Conservation (phyloP, 2,113 vertebrate species). For the Uria aalge region DNA sequence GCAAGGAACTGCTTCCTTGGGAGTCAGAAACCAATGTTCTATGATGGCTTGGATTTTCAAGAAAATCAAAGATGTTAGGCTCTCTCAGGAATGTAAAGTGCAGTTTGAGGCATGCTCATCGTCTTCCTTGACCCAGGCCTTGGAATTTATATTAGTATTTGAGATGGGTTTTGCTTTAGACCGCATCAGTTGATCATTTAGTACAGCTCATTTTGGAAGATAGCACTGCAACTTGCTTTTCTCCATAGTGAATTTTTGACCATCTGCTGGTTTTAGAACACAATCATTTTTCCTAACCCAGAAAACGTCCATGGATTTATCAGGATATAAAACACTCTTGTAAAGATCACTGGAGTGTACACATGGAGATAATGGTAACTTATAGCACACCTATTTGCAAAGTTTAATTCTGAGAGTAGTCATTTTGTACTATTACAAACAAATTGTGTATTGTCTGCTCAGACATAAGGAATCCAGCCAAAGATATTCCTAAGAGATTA, state of each 20-base stretch:
- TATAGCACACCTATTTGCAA: neutral
- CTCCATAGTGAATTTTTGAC: neutral
- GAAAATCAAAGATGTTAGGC: neutral
- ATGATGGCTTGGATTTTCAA: neutral
- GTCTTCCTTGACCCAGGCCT: neutral
- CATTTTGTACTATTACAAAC: neutral
- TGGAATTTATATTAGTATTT: neutral
- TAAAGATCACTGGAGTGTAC: neutral
- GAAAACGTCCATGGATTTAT: neutral
- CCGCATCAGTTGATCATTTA: fast-evolving
- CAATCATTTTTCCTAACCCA: neutral
- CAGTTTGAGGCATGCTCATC: neutral
- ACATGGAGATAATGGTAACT: neutral
- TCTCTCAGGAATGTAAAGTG: neutral
- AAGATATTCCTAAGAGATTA: neutral
- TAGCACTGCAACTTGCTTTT: neutral
- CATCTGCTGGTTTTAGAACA: neutral
- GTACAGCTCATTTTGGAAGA: neutral
- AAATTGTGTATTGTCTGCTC: neutral
- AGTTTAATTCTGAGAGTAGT: neutral
- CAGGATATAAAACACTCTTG: neutral
- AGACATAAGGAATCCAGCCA: neutral
- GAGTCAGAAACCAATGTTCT: neutral
- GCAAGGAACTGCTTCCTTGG: neutral
- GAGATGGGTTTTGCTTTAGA: neutral